Percentiles rank a stretch among this genome's conserved stretches.
phyloP scores from a whole-genome alignment of 1,140 invertebrate genomes.

The Luehdorfia chinensis region DNA sequence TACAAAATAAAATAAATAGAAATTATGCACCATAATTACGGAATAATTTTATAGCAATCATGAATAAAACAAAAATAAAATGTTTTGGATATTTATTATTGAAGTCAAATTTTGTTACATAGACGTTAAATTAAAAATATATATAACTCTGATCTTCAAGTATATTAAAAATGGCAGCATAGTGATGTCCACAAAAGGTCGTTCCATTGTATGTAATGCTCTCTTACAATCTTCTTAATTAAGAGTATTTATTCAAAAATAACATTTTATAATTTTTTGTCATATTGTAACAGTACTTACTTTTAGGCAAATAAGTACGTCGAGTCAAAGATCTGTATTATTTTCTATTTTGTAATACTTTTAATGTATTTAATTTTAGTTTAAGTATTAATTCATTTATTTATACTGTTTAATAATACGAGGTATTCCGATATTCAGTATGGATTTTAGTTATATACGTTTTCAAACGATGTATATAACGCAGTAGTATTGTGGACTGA shows the following conservation, averaged over 20 bases:
- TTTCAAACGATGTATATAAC: slow-evolving; percentile 58
- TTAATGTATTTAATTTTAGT: slow-evolving; percentile 68
- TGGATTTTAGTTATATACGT: slow-evolving; percentile 56
- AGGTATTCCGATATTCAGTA: slow-evolving; percentile 69
- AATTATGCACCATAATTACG: too few relatives aligned
- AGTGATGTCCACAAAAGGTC: slow-evolving; percentile 20
- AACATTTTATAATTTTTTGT: slow-evolving; percentile 42
- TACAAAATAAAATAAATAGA: too few relatives aligned
- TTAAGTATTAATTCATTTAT: slow-evolving; percentile 68
- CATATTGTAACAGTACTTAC: slow-evolving; percentile 58
- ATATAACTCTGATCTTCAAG: too few relatives aligned
- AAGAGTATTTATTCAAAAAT: slow-evolving; percentile 71
- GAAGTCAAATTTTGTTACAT: too few relatives aligned
- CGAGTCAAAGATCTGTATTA: slow-evolving; percentile 77
- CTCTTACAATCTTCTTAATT: slow-evolving; percentile 53
- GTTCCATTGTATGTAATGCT: slow-evolving; percentile 48
- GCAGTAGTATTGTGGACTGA: slow-evolving; percentile 66
- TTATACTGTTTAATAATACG: slow-evolving; percentile 74
- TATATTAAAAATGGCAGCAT: too few relatives aligned
- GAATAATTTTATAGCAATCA: too few relatives aligned
- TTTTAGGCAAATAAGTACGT: slow-evolving; percentile 66
- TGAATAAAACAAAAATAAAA: too few relatives aligned
- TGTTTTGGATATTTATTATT: too few relatives aligned
- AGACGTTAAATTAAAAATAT: too few relatives aligned
- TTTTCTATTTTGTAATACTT: slow-evolving; percentile 74